A percentile compares a stretch with the other conserved stretches of the same genome.
Conservation (phyloP, 2,888 invertebrate species). For the Thumatha senex region DNA sequence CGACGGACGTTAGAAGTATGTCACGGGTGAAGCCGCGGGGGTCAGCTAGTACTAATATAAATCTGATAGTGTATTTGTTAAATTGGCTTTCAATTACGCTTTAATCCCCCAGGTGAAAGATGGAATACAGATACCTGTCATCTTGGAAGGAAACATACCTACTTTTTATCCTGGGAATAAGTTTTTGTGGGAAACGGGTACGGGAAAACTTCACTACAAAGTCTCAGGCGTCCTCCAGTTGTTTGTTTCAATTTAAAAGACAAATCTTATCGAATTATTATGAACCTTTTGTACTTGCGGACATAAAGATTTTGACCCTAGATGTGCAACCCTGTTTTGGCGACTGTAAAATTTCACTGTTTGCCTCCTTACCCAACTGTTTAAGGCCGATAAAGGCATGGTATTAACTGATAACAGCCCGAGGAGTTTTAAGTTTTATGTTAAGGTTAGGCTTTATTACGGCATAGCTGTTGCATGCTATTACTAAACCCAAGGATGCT, state of each 20-base stretch:
- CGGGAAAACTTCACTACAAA: no score
- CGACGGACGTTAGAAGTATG: no score
- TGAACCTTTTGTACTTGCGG: not conserved
- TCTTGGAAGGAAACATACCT: no score
- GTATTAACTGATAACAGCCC: conserved; percentile 7
- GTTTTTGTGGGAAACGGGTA: no score
- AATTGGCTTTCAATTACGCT: no score
- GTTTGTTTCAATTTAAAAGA: not conserved
- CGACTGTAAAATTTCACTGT: conserved; percentile 21
- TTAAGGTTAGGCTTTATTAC: conserved; percentile 3
- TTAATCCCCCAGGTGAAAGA: no score
- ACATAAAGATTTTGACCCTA: not conserved
- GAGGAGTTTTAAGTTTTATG: conserved; percentile 5
- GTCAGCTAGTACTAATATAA: no score
- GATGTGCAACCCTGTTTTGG: conserved; percentile 11
- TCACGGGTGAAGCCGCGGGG: no score
- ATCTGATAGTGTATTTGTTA: no score
- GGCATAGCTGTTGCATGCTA: conserved; percentile 1
- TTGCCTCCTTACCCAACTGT: conserved; percentile 13
- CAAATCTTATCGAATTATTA: not conserved
- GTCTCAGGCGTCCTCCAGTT: no score
- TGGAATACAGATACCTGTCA: no score
- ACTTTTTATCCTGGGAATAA: no score
- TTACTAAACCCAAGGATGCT: not conserved
- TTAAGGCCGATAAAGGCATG: conserved; percentile 5